These are phyloP conservation scores for Hestina assimilis DNA, from an alignment of 1,140 invertebrate species.

Conservation along the genomic window DNA sequence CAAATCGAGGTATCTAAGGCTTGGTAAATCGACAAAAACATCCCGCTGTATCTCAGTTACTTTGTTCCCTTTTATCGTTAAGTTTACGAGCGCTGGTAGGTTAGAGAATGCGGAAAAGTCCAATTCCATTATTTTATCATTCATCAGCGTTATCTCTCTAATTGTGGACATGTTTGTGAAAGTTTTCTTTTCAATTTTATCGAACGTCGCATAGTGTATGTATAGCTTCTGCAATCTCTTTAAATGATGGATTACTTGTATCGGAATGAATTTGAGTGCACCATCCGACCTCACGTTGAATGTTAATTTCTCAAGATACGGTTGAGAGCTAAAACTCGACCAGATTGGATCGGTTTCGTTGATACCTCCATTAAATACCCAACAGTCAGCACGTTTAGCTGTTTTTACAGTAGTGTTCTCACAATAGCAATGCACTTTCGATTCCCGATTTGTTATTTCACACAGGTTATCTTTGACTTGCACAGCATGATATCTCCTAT, in stretches of 20 bases:
- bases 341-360: slow-evolving; percentile 82
- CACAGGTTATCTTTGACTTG: slow-evolving; percentile 71
- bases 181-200: slow-evolving; percentile 82
- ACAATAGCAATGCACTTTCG: slow-evolving; percentile 75
- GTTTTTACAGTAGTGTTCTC: slow-evolving; percentile 65
- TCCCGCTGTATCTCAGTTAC: slow-evolving; percentile 85
- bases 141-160: slow-evolving; percentile 82
- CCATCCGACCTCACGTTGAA: slow-evolving; percentile 84
- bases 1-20: slow-evolving; percentile 82
- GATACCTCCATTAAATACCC: slow-evolving; percentile 83
- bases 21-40: slow-evolving; percentile 85
- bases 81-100: slow-evolving; percentile 80
- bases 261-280: slow-evolving; percentile 84
- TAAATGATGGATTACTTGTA: slow-evolving; percentile 81
- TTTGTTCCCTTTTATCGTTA: slow-evolving; percentile 86
- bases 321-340: slow-evolving; percentile 85
- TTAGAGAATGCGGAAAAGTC: slow-evolving; percentile 84
- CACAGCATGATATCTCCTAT: slow-evolving; percentile 56
- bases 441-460: slow-evolving; percentile 69
- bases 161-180: slow-evolving; percentile 85
- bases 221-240: slow-evolving; percentile 82
- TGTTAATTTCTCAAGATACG: slow-evolving; percentile 81
- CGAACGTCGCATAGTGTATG: slow-evolving; percentile 84
- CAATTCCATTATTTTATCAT: slow-evolving; percentile 84
- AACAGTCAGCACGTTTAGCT: slow-evolving; percentile 77